phyloP scores from a whole-genome alignment of 1,140 invertebrate genomes.

The Colletes latitarsis region DNA sequence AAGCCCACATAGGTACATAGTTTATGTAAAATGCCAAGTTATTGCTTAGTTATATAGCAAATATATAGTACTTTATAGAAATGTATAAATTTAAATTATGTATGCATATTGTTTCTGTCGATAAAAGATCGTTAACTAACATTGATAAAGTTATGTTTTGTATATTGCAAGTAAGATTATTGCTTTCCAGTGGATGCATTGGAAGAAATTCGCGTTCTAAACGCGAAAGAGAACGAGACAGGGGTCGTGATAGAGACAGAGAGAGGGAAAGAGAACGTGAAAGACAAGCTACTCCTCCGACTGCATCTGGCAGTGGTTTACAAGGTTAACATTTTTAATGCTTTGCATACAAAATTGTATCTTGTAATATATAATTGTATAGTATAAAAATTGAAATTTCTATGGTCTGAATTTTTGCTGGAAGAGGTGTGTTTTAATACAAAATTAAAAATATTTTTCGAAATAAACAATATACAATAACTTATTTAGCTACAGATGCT shows the following conservation, averaged over 20 bases:
- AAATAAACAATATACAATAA: not conserved
- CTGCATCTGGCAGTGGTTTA: constrained; percentile 73
- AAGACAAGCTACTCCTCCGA: constrained; percentile 75
- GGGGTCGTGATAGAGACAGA: constrained; percentile 72
- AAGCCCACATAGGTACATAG: constrained; percentile 81
- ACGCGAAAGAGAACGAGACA: constrained; percentile 75
- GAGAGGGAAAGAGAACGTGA: constrained; percentile 77
- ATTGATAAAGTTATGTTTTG: not conserved
- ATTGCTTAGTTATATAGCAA: not conserved
- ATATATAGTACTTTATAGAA: not conserved
- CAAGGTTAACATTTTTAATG: constrained; percentile 64
- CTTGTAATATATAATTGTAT: too few species aligned
- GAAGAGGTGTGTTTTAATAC: too few species aligned
- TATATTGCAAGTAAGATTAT: not conserved
- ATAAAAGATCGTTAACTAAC: not conserved
- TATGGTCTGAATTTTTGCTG: too few species aligned
- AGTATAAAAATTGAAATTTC: too few species aligned
- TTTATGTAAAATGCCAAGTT: not conserved
- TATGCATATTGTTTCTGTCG: too few species aligned
- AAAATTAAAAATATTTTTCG: not conserved
- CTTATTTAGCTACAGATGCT: constrained; percentile 67
- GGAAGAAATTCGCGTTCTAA: constrained; percentile 76
- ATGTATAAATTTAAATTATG: too few species aligned
- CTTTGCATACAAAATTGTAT: too few species aligned
- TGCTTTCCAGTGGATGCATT: constrained; percentile 63